Base-by-base conservation (phyloP, 2,797 vertebrate genomes). In the Streptopelia turtur region DNA sequence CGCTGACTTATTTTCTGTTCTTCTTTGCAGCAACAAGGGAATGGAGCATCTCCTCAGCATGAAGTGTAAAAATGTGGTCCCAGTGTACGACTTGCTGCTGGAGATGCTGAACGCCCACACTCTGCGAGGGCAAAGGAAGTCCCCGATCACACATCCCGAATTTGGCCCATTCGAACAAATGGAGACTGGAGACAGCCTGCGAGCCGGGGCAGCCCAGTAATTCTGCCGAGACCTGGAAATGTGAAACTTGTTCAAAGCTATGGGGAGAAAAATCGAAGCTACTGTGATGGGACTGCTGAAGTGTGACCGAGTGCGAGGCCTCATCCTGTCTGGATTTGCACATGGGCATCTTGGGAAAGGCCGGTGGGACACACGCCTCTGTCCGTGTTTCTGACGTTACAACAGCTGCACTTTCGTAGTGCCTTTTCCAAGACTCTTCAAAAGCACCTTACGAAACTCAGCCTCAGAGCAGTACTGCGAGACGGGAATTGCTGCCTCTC, bases 71-170 rank as follows among this genome's bases (percentile, higher is more conserved):
- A 99, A 99, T 0, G 98, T 99, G 93, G 99, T 99, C 16, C 98
- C 99, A 1, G 98, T 99, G 57, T 99, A 99, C 15, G 99, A 99
- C 96, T 97, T 99, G 91, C 98, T 99, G 31, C 96, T 99, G 97
- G 99, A 99, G 98, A 99, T 99, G 99, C 30, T 99, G 93, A 99
- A 99, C 1, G 99, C 99, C 9, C 99, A 99, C 97, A 98, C 98
- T 0, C 89, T 98, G 37, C 98, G 98, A 55, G 98, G 97, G 92
- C 97, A 97, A 82, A 98, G 98, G 31, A 98, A 98, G 93, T 96
- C 98, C 2, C 92, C 96, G 0, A 84, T 97, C 6, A 90, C 94
- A 3, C 78, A 47, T 28, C 84, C 97, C 0, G 97, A 98, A 74
- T 41, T 90, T 20, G 95, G 63, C 96, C 81, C 87, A 0, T 83